These are phyloP conservation scores for Drosophila imparisetae DNA, from an alignment of 2,888 invertebrate species.

Conservation along the genomic window DNA sequence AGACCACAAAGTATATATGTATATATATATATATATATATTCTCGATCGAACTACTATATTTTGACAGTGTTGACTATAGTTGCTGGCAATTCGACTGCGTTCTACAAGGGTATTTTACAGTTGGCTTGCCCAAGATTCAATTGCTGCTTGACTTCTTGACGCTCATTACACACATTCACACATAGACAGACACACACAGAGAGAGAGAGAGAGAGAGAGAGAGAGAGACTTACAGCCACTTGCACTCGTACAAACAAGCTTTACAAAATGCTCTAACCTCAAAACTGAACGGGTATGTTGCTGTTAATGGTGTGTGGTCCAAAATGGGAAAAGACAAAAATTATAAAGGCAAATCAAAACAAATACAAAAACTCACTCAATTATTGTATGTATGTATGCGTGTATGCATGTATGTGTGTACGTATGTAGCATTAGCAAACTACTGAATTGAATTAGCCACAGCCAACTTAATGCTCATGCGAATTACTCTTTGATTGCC, in stretches of 20 bases:
- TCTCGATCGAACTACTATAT: background rate
- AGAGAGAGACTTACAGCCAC: conserved; percentile 1
- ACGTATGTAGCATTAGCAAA: background rate
- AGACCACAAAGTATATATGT: background rate
- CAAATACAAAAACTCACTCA: background rate
- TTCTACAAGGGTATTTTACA: background rate
- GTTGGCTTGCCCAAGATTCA: background rate
- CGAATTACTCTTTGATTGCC: background rate
- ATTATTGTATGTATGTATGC: background rate
- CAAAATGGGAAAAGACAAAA: background rate
- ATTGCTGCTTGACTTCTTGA: conserved; percentile 58
- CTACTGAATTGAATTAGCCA: background rate
- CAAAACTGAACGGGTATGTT: conserved; percentile 29
- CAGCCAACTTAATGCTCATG: background rate
- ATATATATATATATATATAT: background rate
- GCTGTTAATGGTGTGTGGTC: conserved; percentile 12
- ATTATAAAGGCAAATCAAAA: background rate
- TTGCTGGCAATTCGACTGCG: background rate
- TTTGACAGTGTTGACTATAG: background rate
- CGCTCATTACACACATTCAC: conserved; percentile 77
- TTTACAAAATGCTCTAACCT: conserved; percentile 40
- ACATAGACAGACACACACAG: conserved; percentile 22
- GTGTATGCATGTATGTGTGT: background rate
- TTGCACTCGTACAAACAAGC: background rate
- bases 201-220: conserved; percentile 6